Evolutionary conservation across 2,888 invertebrate species (phyloP), one percentile per base, ranked within the genome.

Genomic region (Philereme transversata): DNA sequence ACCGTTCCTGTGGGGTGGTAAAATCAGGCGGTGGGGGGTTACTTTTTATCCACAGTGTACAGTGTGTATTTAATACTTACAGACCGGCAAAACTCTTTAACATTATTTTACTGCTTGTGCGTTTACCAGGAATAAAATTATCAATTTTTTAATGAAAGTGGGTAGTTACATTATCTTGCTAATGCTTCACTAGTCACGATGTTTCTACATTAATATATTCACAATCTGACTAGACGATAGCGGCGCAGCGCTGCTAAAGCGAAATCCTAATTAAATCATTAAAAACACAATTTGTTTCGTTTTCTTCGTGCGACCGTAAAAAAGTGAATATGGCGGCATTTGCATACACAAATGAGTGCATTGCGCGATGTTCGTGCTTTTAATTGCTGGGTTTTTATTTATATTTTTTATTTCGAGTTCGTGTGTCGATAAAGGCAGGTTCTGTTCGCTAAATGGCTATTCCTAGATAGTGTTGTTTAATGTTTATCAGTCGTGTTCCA

Each of bases 261-360:
- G 72, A 76, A 76, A 74, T 73, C 76, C 79, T 86, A 86, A 88
- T 87, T 86, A 87, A 88, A 83, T 87, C 84, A 82, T 86, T 85
- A 81, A 86, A 83, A 81, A 78, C 75, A 79, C 80, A 82, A 81
- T 84, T 84, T 82, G 83, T 81, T 82, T 77, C 76, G 72, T 78
- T 81, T 78, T 77, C 75, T 62, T 68, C 67, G 70, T 71, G 70
- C 71, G 72, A 73, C 74, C 70, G 76, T 77, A 62, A 74, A 78
- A 79, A 81, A 76, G 75, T 51, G 70, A 74, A 75, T 77, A 80
- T 80, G 79, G 78, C 73, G 73, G 64, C 73, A 81, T 84, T 85
- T 82, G 81, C 86, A 83, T 86, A 78, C 79, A 75, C 75, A 76
- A 81, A 79, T 79, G 77, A 79, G 73, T 71, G 76, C 76, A 73